phyloP scores from a whole-genome alignment of 1,140 invertebrate genomes.

The Pseudomyrmex pallidus region DNA sequence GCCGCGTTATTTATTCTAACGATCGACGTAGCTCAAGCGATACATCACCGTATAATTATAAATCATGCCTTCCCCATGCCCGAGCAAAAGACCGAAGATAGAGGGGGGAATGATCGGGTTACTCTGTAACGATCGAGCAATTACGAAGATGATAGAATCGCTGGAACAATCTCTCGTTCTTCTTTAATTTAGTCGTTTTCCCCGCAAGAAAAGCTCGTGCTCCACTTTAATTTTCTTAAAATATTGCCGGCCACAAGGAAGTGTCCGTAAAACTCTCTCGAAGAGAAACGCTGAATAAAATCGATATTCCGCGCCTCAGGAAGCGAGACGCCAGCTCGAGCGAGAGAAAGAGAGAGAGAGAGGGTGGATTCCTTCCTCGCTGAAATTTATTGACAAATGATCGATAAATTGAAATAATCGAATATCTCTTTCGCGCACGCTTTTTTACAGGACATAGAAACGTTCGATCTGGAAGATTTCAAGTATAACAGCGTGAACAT shows the following conservation, averaged over 20 bases:
- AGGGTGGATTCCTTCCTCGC: not conserved
- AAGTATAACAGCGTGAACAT: slow-evolving; percentile 97
- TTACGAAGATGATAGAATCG: slow-evolving; percentile 26
- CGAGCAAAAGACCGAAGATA: not conserved
- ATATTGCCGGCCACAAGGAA: not conserved
- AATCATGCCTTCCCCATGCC: slow-evolving; percentile 56
- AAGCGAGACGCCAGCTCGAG: too few relatives aligned
- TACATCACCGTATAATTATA: slow-evolving; percentile 72
- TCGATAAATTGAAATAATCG: not conserved
- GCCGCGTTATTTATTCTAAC: slow-evolving; percentile 72
- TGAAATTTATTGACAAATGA: not conserved
- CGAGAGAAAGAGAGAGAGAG: too few relatives aligned
- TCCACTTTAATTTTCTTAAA: slow-evolving; percentile 31
- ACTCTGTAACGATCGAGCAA: slow-evolving; percentile 25
- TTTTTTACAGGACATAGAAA: slow-evolving; percentile 91
- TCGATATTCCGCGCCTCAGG: not conserved
- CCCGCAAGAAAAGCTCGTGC: not conserved
- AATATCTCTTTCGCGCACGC: not conserved
- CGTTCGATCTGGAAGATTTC: slow-evolving; percentile 96
- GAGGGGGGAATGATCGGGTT: not conserved
- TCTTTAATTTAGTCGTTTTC: slow-evolving; percentile 30
- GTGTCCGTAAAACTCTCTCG: too few relatives aligned
- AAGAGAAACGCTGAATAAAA: slow-evolving; percentile 15
- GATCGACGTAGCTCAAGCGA: slow-evolving; percentile 40
- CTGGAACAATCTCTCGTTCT: slow-evolving; percentile 26